Percentiles rank a stretch among this genome's conserved stretches.
Conservation (phyloP, 2,888 invertebrate genomes). For the Rhagophthalmus giganteus region DNA sequence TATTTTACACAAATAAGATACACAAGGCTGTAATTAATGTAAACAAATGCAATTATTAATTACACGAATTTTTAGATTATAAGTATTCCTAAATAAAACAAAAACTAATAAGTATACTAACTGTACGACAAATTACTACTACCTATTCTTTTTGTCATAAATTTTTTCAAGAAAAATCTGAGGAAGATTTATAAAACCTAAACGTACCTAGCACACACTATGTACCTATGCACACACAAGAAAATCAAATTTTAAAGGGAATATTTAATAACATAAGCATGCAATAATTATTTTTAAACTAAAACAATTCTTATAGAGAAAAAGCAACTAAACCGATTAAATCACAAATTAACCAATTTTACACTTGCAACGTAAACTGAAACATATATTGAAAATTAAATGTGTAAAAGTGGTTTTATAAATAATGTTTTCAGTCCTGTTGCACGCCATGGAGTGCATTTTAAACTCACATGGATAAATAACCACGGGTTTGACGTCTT, state of each 20-base stretch:
- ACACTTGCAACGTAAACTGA: slow-evolving; percentile 6
- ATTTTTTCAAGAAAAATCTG: not conserved
- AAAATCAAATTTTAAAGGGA: too few relatives aligned
- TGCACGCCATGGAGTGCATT: slow-evolving; percentile 38
- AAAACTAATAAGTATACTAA: not conserved
- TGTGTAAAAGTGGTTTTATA: slow-evolving; percentile 22
- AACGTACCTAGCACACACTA: too few relatives aligned
- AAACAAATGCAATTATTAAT: too few relatives aligned
- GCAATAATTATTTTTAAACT: not conserved
- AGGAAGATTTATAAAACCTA: not conserved
- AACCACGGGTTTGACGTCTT: slow-evolving; percentile 80
- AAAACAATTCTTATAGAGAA: not conserved
- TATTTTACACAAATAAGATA: slow-evolving; percentile 14
- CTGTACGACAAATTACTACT: not conserved
- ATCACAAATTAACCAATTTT: slow-evolving; percentile 14
- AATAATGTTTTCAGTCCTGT: slow-evolving; percentile 12
- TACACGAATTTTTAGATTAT: not conserved
- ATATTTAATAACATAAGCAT: too few relatives aligned
- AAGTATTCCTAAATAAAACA: not conserved
- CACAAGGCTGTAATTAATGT: slow-evolving; percentile 20
- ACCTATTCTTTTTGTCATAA: not conserved
- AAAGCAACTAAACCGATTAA: slow-evolving; percentile 2
- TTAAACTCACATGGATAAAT: slow-evolving; percentile 78
- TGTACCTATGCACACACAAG: too few relatives aligned
- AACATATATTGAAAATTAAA: slow-evolving; percentile 3